Evolutionary conservation across 2,797 vertebrate genomes (phyloP).

Genomic region (Tamandua tetradactyla): DNA sequence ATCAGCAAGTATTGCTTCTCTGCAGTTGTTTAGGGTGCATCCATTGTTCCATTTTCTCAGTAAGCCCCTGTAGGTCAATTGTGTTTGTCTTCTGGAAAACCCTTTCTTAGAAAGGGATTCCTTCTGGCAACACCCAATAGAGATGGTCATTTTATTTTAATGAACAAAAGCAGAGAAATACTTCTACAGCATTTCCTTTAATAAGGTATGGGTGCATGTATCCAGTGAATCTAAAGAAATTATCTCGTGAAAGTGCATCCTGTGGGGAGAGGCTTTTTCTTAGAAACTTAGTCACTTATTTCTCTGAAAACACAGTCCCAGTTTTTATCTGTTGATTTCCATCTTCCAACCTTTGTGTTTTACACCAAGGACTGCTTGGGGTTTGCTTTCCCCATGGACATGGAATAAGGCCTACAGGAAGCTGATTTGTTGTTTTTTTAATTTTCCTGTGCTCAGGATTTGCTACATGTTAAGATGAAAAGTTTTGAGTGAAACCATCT

Average conservation of each 20-base stretch:
- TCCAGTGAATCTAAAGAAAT: neutral
- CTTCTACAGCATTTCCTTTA: neutral
- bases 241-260: neutral
- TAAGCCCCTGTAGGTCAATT: no score
- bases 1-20: no score
- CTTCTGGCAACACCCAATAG: no score
- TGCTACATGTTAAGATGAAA: neutral
- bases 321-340: neutral
- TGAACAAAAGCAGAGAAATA: neutral
- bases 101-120: no score
- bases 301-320: neutral
- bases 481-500: conserved; percentile 27
- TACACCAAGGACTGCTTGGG: neutral
- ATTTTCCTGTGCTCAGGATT: neutral
- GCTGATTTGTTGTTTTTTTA: neutral
- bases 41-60: no score
- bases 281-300: neutral
- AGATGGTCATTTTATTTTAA: no score
- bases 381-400: neutral
- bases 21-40: no score
- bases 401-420: neutral
- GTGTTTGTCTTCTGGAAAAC: no score
- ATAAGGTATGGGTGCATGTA: neutral
- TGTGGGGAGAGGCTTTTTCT: neutral
- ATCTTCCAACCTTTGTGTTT: neutral